Conservation (phyloP, 2,888 invertebrate genomes). For the Chalcis sispes region DNA sequence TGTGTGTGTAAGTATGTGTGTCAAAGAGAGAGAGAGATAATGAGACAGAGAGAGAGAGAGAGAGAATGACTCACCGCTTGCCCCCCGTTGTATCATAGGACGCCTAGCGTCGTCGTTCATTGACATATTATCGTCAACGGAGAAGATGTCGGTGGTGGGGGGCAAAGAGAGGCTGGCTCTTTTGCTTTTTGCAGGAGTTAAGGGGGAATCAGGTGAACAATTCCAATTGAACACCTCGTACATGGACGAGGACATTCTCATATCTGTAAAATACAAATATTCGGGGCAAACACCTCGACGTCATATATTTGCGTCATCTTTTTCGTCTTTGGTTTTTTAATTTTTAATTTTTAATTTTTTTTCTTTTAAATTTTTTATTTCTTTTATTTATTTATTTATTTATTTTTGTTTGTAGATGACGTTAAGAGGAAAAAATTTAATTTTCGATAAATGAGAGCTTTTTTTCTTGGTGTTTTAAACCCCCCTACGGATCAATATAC, state of each 20-base stretch:
- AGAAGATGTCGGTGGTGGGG: conserved; percentile 75
- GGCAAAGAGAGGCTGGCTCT: conserved; percentile 75
- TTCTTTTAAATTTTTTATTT: no score
- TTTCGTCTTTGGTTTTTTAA: neutral
- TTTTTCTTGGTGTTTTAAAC: no score
- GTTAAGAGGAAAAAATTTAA: no score
- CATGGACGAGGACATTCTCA: conserved; percentile 84
- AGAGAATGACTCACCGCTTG: conserved; percentile 39
- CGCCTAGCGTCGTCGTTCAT: conserved; percentile 72
- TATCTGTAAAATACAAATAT: conserved; percentile 76
- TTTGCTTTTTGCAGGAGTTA: conserved; percentile 75
- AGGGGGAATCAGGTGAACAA: conserved; percentile 74
- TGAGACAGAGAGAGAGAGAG: no score
- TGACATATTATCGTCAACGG: conserved; percentile 70
- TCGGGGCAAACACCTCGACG: conserved; percentile 1
- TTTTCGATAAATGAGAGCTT: no score
- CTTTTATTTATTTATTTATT: no score
- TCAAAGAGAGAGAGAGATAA: neutral
- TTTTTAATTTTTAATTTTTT: neutral
- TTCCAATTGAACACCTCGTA: conserved; percentile 86
- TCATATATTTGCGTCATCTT: conserved; percentile 6
- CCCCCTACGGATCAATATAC: no score
- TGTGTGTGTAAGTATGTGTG: neutral
- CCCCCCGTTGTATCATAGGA: conserved; percentile 73
- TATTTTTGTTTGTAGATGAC: no score